A percentile compares a stretch with the other conserved stretches of the same genome.
Conservation (phyloP, 2,113 vertebrate species). For the Grus americana region DNA sequence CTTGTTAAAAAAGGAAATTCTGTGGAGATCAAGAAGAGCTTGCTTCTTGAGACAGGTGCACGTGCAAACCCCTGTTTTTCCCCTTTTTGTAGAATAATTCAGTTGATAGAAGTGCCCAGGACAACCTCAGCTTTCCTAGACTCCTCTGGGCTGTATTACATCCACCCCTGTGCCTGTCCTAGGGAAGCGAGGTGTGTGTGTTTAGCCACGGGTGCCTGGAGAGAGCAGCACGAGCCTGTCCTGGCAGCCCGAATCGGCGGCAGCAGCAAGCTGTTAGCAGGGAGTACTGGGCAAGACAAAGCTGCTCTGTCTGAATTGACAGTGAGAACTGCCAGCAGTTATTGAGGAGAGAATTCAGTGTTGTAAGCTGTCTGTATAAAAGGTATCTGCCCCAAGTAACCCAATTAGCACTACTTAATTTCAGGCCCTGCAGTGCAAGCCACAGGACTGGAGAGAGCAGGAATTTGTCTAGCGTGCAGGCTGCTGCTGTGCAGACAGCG, state of each 20-base stretch:
- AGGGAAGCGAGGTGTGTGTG: background rate
- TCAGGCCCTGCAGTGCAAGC: background rate
- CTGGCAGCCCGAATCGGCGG: background rate
- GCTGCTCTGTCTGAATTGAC: background rate
- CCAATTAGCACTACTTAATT: background rate
- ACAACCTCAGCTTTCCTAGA: background rate
- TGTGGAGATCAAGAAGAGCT: background rate
- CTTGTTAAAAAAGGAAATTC: background rate
- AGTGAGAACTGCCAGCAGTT: background rate
- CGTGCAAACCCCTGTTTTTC: rapidly evolving
- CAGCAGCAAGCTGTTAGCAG: background rate
- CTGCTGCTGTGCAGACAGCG: rapidly evolving
- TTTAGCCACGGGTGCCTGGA: background rate
- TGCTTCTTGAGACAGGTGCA: background rate
- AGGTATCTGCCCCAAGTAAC: background rate
- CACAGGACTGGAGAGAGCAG: background rate
- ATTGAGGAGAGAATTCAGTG: background rate
- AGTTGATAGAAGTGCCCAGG: background rate
- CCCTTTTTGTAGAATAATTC: background rate
- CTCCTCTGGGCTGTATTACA: rapidly evolving
- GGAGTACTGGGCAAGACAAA: background rate
- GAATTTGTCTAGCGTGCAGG: background rate
- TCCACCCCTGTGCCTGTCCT: background rate
- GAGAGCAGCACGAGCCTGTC: background rate
- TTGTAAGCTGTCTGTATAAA: background rate